phyloP scores from a whole-genome alignment of 2,113 vertebrate genomes.

The Motacilla tschutschensis region DNA sequence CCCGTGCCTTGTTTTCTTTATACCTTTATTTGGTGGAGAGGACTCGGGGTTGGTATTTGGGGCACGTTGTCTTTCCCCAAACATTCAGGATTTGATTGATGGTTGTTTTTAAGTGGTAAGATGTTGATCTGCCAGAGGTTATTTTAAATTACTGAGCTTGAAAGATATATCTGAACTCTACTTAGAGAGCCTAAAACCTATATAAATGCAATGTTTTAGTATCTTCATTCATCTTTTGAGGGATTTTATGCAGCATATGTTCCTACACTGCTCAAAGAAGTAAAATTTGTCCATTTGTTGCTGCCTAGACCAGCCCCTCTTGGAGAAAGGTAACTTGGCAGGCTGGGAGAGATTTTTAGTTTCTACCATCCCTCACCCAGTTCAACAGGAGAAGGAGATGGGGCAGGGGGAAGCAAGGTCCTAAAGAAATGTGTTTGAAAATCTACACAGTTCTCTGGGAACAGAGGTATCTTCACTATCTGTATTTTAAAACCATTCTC shows the following conservation, averaged over 20 bases:
- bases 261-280: neutral
- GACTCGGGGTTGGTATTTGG: neutral
- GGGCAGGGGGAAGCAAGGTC: rapidly evolving
- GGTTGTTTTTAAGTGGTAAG: neutral
- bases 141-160: neutral
- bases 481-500: neutral
- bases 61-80: neutral
- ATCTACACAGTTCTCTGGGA: neutral
- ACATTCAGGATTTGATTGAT: neutral
- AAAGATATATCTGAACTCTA: neutral
- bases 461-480: neutral
- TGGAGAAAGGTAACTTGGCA: neutral
- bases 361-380: neutral
- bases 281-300: neutral
- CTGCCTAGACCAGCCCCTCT: neutral
- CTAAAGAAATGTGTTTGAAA: neutral
- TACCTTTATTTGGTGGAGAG: neutral
- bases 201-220: neutral
- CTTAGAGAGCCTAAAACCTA: neutral
- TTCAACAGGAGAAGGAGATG: neutral
- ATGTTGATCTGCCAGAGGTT: neutral
- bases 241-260: neutral
- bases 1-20: neutral
- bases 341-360: neutral
- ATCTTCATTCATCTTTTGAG: neutral